Percentiles rank a stretch among this genome's conserved stretches.
These are phyloP conservation scores for Apostichopus parvimensis DNA, from an alignment of 35 echinoderm and acorn worm genomes.

Conservation along the genomic window DNA sequence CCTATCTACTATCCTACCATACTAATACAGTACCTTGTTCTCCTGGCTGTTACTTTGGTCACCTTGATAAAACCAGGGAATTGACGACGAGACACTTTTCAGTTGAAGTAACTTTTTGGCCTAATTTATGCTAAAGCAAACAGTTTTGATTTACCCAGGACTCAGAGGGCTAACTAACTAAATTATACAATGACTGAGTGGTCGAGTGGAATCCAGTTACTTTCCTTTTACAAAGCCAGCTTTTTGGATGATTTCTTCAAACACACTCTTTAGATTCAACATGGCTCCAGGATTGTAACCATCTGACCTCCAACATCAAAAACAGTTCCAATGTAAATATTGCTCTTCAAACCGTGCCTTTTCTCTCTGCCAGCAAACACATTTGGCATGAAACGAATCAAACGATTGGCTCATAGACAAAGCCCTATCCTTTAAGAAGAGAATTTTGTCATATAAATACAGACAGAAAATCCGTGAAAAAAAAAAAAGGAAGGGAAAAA, in stretches of 20 bases:
- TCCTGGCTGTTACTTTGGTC: too few relatives aligned
- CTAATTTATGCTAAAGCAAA: constrained; percentile 36
- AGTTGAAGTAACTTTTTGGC: constrained; percentile 30
- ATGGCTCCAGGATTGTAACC: background rate
- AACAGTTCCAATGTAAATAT: background rate
- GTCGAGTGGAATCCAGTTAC: background rate
- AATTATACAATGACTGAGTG: background rate
- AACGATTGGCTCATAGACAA: background rate
- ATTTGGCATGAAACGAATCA: background rate
- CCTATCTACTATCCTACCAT: too few relatives aligned
- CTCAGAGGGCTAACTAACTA: background rate
- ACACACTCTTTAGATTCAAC: background rate
- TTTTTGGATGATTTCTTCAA: background rate
- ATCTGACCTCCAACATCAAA: background rate
- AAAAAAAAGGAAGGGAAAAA: background rate
- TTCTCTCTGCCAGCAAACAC: background rate
- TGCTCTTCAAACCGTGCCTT: background rate
- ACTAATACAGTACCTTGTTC: too few relatives aligned
- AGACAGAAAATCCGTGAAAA: background rate
- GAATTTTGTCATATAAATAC: background rate
- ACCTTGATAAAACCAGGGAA: too few relatives aligned
- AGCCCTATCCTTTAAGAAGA: background rate
- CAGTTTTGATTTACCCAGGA: background rate
- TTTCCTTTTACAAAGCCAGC: background rate
- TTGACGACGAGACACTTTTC: too few relatives aligned